Evolutionary conservation across 1,140 invertebrate species (phyloP), one percentile per base, ranked within the genome.

Genomic region (Magallana gigas): DNA sequence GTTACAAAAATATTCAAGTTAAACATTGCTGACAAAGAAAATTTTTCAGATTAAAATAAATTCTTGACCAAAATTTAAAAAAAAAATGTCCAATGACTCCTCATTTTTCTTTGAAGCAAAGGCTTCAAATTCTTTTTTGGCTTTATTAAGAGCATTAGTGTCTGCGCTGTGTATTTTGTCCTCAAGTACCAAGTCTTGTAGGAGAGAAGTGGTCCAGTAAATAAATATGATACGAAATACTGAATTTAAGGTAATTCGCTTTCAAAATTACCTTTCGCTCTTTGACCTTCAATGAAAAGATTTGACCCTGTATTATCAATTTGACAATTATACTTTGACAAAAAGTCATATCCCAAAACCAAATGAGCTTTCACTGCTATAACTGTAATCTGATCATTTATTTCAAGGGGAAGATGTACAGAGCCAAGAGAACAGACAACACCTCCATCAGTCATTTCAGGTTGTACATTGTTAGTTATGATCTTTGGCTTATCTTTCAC

Each of bases 271-370:
- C 86, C 83, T 16, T 11, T 59, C 71, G 4, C 59, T 83, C 83
- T 16, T 11, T 59, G 68, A 11, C 59, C 48, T 48, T 59, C 11
- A 6, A 87, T 29, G 29, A 14, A 29, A n/a, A 87, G 9, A 36
- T 59, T 8, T 58, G n/a, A 57, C 23, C 62, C 29, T 14, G 62
- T 56, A 62, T 84, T 59, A 76, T 87, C 56, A 2, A 87, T 14
- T 18, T 16, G 58, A 76, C 86, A 87, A 48, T 84, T 59, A 58
- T 87, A 56, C 8, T 56, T 71, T 48, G 57, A n/a, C 11, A 87
- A 36, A 84, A 87, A 87, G 81, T 87, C 86, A 76, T 84, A 84
- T 29, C 86, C 82, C n/a, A 87, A 29, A 36, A 87, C 82, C 18
- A 23, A 81, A 11, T 60, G 82, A 8, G 57, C 82, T 16, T 84